Evolutionary conservation across 2,113 vertebrate genomes (phyloP), one percentile per base, ranked within the genome.

Genomic region (Prochilodus magdalenae): DNA sequence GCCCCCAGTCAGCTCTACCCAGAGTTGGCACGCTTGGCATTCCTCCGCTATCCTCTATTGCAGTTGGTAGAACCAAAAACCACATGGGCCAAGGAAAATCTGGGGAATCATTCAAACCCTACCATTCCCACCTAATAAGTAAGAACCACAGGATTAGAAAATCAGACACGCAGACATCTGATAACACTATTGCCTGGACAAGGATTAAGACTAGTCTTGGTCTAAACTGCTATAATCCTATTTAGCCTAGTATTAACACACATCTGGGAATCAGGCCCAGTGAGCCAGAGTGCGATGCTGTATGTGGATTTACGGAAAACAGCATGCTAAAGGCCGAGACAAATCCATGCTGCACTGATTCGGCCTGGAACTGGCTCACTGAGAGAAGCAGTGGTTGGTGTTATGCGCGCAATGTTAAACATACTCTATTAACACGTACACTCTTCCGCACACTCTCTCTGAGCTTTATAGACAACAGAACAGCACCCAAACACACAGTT

Each of bases 401-500:
- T n/a, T n/a, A n/a, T n/a, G n/a, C n/a, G n/a, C n/a, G n/a, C n/a
- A n/a, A n/a, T n/a, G 30, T 70, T 69, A 69, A 69, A 55, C 27
- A 53, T 16, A 33, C 3, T 29, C 16, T 26, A 62, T 11, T 20
- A 51, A 24, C 44, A 57, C 65, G 57, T 66, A 70, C 30, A 4
- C 55, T 22, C 30, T 20, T 24, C 53, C 5, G 10, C 26, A n/a
- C 13, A n/a, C n/a, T 26, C 57, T 60, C 57, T 60, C 57, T 3
- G n/a, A 24, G 57, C 12, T 26, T 60, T 26, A 63, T 13, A 51
- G 40, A 30, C 16, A 51, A 20, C 44, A 51, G 57, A 60, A 60
- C n/a, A 60, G 57, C 57, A 60, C 26, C 57, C 57, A 60, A 60
- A 60, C 57, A 57, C 22, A 60, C n/a, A 60, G 57, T 44, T 76